Evolutionary conservation across 2,113 vertebrate species (phyloP).

Genomic region (Indri indri): DNA sequence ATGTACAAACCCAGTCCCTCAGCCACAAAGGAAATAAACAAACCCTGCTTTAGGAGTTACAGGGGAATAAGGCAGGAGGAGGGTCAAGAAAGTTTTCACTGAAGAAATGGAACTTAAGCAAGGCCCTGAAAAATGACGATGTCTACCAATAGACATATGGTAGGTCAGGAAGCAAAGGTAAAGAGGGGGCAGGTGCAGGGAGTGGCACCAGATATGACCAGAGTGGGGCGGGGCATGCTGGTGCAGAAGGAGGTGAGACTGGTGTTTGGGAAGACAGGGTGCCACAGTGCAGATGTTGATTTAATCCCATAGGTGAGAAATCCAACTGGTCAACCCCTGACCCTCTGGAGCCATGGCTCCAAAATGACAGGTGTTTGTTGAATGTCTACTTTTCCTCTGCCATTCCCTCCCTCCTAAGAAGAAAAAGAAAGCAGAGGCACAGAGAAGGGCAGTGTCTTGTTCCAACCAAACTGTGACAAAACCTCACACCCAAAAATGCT

Average conservation of each 20-base stretch:
- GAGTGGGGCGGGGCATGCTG: background rate
- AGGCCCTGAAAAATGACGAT: background rate
- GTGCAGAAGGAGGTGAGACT: background rate
- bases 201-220: background rate
- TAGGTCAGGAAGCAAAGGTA: background rate
- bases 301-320: background rate
- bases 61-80: background rate
- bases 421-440: background rate
- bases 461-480: background rate
- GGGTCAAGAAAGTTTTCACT: background rate
- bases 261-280: background rate
- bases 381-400: background rate
- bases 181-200: rapidly evolving
- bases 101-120: background rate
- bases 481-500: background rate
- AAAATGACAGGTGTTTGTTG: background rate
- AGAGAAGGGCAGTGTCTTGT: background rate
- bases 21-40: background rate
- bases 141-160: background rate
- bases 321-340: background rate
- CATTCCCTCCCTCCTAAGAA: background rate
- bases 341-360: background rate
- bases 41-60: background rate
- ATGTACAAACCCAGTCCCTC: background rate
- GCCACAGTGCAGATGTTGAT: background rate